phyloP scores from a whole-genome alignment of 1,140 invertebrate genomes.

The Caenorhabditis briggsae region DNA sequence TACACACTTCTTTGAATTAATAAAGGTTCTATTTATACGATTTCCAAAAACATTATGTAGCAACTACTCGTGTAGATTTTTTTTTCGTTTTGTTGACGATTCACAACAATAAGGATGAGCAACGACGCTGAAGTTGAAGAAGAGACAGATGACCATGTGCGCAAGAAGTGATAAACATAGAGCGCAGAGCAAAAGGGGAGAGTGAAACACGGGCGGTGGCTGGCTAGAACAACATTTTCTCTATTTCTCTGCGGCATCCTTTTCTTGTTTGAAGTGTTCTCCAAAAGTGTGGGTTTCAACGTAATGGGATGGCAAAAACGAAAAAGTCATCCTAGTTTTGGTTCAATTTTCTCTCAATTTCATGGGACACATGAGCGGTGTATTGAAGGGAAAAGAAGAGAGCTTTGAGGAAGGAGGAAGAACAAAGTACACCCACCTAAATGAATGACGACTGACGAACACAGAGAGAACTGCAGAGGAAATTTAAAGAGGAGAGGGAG shows the following conservation, averaged over 20 bases:
- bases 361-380: conserved; percentile 15
- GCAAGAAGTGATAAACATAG: conserved; percentile 20
- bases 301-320: not conserved
- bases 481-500: not conserved
- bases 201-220: conserved; percentile 13
- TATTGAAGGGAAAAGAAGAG: not conserved
- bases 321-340: not conserved
- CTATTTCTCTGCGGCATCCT: not conserved
- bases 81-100: too few relatives aligned
- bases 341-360: not conserved
- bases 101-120: not conserved
- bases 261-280: not conserved
- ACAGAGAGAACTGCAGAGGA: not conserved
- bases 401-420: not conserved
- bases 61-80: too few relatives aligned
- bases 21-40: too few relatives aligned
- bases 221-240: conserved; percentile 25
- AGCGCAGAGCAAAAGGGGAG: conserved; percentile 1
- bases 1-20: too few relatives aligned
- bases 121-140: not conserved
- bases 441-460: conserved; percentile 34
- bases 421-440: conserved; percentile 40
- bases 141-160: not conserved
- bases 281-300: not conserved
- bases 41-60: too few relatives aligned